phyloP scores from a whole-genome alignment of 2,113 vertebrate genomes.

The Cyprinodon tularosa region DNA sequence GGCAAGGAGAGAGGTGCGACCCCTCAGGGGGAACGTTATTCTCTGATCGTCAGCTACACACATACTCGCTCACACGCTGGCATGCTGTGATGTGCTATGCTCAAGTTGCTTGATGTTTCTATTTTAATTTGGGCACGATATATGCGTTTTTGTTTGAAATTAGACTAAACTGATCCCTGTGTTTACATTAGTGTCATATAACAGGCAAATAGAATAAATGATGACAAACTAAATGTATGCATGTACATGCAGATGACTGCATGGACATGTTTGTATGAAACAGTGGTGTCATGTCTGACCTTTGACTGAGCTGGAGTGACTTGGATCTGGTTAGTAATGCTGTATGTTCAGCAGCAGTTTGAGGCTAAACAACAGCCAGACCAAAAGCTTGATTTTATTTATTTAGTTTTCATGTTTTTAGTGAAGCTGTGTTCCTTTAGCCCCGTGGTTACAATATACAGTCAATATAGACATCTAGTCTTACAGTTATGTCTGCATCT shows the following conservation, averaged over 20 bases:
- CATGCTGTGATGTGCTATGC: constrained; percentile 45
- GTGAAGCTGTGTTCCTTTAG: constrained; percentile 53
- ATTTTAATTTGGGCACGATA: constrained; percentile 15
- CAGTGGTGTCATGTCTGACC: constrained; percentile 40
- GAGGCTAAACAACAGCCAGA: constrained; percentile 54
- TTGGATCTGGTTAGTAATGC: constrained; percentile 55
- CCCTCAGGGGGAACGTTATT: constrained; percentile 73
- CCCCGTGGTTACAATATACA: constrained; percentile 14
- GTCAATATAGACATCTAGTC: constrained; percentile 24
- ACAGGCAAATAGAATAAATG: no score
- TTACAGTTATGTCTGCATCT: not conserved
- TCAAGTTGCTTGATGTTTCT: constrained; percentile 26
- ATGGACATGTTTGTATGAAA: constrained; percentile 12
- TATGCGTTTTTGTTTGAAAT: constrained; percentile 4
- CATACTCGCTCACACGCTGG: constrained; percentile 49
- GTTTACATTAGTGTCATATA: not conserved
- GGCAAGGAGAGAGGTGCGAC: constrained; percentile 64
- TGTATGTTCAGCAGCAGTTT: constrained; percentile 39
- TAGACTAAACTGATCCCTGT: not conserved
- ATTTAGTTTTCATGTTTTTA: not conserved
- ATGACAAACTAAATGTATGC: not conserved
- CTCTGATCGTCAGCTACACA: constrained; percentile 66
- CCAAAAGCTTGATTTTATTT: constrained; percentile 52
- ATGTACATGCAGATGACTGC: constrained; percentile 17
- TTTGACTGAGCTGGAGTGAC: constrained; percentile 42